These are phyloP conservation scores for Imbricaverruca yamaguchii DNA, from an alignment of 2,888 invertebrate species.

Conservation along the genomic window DNA sequence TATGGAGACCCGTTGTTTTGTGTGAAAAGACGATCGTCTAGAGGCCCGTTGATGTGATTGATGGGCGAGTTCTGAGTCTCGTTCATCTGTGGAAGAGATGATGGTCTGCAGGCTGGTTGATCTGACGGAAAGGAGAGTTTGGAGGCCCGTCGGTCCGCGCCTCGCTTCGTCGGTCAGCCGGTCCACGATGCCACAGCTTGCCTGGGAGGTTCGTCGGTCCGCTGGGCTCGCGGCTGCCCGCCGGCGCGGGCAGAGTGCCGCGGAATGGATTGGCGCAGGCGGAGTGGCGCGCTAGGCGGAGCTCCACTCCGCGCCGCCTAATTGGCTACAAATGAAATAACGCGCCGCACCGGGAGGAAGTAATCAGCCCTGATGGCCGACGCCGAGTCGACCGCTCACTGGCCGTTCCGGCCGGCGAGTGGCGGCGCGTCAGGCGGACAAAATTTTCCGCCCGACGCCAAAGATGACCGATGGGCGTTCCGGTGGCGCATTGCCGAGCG, in stretches of 20 bases:
- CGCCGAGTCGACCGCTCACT: neutral
- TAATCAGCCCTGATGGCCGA: neutral
- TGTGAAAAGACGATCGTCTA: too few species aligned
- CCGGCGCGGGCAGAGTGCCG: neutral
- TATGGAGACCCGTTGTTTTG: too few species aligned
- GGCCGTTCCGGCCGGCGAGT: neutral
- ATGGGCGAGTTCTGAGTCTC: too few species aligned
- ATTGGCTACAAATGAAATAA: slow-evolving; percentile 22
- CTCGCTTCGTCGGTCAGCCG: too few species aligned
- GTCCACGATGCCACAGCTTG: too few species aligned
- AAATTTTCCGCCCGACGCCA: neutral
- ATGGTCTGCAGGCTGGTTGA: too few species aligned
- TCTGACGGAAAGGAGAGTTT: too few species aligned
- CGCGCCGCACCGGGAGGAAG: neutral
- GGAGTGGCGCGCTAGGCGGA: neutral
- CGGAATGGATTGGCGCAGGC: neutral
- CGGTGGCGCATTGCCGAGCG: neutral
- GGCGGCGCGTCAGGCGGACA: neutral
- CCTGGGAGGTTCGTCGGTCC: too few species aligned
- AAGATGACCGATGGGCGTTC: neutral
- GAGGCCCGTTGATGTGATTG: too few species aligned
- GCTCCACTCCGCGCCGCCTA: neutral
- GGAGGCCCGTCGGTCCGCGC: neutral
- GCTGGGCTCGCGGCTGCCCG: neutral
- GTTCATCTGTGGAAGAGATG: too few species aligned